Percentiles rank a stretch among this genome's conserved stretches.
Conservation (phyloP, 1,140 invertebrate species). For the Procambarus clarkii region DNA sequence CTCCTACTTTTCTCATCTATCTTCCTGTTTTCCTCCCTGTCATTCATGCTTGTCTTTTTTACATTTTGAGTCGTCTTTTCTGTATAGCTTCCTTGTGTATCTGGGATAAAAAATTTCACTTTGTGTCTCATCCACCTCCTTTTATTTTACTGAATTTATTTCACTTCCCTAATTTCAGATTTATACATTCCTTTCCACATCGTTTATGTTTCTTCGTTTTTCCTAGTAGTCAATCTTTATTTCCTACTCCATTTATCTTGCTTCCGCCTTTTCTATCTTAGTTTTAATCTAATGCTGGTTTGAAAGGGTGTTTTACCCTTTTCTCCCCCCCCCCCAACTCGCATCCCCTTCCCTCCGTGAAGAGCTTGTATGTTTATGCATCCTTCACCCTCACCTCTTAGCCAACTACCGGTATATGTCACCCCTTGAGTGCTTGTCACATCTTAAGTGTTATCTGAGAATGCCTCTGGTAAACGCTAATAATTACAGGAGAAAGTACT, state of each 20-base stretch:
- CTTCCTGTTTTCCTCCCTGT: too few species aligned
- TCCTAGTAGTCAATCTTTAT: not conserved
- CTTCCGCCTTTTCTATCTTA: not conserved
- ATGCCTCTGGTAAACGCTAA: conserved; percentile 17
- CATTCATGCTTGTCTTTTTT: too few species aligned
- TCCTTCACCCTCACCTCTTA: not conserved
- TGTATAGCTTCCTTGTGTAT: too few species aligned
- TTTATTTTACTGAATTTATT: too few species aligned
- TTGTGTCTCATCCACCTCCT: too few species aligned
- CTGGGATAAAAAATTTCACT: too few species aligned
- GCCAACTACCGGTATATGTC: conserved; percentile 8
- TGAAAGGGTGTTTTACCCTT: not conserved
- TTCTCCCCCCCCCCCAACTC: not conserved
- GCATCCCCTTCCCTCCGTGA: too few species aligned
- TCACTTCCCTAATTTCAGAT: too few species aligned
- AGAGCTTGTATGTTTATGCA: not conserved
- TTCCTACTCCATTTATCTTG: not conserved
- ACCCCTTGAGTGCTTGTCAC: conserved; percentile 10
- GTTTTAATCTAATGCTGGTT: not conserved
- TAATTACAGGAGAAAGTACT: conserved; percentile 2
- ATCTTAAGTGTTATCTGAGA: not conserved
- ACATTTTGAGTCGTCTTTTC: too few species aligned
- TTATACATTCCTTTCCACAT: too few species aligned
- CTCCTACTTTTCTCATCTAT: not conserved
- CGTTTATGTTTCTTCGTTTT: too few species aligned